Evolutionary conservation across 2,888 invertebrate genomes (phyloP).

Genomic region (Lacanobia wlatinum): DNA sequence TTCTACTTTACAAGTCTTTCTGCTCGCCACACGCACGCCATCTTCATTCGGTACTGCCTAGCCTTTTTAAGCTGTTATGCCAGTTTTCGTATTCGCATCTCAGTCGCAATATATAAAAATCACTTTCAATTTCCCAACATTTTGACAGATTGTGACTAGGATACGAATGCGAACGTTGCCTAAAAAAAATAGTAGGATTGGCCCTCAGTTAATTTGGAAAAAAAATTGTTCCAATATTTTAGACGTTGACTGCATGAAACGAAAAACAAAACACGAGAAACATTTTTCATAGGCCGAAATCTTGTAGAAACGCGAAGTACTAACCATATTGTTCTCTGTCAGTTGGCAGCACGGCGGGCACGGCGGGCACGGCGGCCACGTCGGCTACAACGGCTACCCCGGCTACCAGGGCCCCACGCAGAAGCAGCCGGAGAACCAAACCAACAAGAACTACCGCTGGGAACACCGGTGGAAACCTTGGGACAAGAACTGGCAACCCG

Average conservation of each 20-base stretch:
- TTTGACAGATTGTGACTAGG: not conserved
- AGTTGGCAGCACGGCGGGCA: conserved; percentile 68
- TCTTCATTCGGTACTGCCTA: not conserved
- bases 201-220: no score
- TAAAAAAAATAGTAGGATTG: no score
- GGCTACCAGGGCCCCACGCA: conserved; percentile 62
- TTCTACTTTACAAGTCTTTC: not conserved
- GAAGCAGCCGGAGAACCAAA: conserved; percentile 69
- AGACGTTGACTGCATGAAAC: not conserved
- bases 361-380: conserved; percentile 60
- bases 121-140: not conserved
- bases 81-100: not conserved
- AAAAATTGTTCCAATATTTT: no score
- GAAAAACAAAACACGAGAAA: not conserved
- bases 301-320: not conserved
- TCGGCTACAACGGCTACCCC: conserved; percentile 65
- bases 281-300: not conserved
- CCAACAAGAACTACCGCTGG: conserved; percentile 72
- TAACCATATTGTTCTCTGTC: not conserved
- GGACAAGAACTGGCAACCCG: conserved; percentile 73
- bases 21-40: conserved; percentile 4
- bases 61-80: not conserved
- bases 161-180: no score
- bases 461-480: conserved; percentile 78
- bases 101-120: no score